A percentile compares a stretch with the other conserved stretches of the same genome.
phyloP scores from a whole-genome alignment of 2,888 invertebrate genomes.

The Nudaria mundana region DNA sequence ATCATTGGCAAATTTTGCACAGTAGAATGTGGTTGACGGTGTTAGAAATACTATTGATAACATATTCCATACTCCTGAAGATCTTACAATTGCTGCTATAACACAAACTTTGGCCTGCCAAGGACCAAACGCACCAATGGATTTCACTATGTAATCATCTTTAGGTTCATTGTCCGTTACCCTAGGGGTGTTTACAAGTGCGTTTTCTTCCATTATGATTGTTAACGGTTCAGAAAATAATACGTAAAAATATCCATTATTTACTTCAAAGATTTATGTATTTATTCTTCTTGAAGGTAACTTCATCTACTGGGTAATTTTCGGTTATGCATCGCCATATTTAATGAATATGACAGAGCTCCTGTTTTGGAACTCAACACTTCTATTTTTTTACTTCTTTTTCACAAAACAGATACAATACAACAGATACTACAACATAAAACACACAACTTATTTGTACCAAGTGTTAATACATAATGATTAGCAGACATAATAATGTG shows the following conservation, averaged over 20 bases:
- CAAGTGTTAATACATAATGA: conserved; percentile 9
- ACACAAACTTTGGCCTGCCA: conserved; percentile 48
- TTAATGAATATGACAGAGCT: too few species aligned
- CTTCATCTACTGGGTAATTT: too few species aligned
- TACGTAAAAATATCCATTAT: too few species aligned
- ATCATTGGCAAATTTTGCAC: conserved; percentile 35
- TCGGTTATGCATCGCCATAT: too few species aligned
- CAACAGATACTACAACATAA: neutral
- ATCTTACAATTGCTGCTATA: conserved; percentile 39
- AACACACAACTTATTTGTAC: conserved; percentile 10
- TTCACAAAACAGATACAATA: neutral
- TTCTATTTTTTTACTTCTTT: too few species aligned
- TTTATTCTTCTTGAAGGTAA: too few species aligned
- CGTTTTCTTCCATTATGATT: conserved; percentile 22
- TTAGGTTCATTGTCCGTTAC: conserved; percentile 19
- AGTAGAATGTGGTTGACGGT: conserved; percentile 42
- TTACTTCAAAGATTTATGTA: neutral
- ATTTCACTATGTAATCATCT: conserved; percentile 50
- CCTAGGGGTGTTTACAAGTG: conserved; percentile 9
- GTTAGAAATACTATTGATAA: conserved; percentile 48
- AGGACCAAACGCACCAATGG: conserved; percentile 49
- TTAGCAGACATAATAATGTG: conserved; percentile 5
- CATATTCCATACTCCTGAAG: conserved; percentile 47
- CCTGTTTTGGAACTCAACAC: too few species aligned
- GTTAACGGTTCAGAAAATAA: too few species aligned